Conservation (phyloP, 1,140 invertebrate genomes). For the Chrysoperla carnea region DNA sequence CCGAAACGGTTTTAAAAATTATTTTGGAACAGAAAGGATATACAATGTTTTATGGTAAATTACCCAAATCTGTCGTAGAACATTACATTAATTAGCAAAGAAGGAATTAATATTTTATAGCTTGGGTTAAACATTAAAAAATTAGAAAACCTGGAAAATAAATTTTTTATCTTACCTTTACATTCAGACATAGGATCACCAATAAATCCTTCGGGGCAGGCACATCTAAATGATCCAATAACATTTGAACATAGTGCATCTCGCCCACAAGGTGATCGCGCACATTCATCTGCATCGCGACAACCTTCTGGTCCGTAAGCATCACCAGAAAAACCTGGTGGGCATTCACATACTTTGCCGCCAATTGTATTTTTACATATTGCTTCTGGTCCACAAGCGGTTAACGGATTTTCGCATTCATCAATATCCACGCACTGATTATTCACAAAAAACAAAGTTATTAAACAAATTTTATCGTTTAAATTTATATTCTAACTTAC, state of each 20-base stretch:
- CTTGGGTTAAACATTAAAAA: too few relatives aligned
- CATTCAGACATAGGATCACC: slow-evolving; percentile 55
- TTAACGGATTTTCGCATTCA: slow-evolving; percentile 52
- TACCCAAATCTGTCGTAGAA: too few relatives aligned
- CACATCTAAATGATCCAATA: slow-evolving; percentile 53
- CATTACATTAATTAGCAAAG: too few relatives aligned
- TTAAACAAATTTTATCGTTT: background rate
- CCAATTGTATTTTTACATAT: slow-evolving; percentile 64
- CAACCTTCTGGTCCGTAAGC: slow-evolving; percentile 43
- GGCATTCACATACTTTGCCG: slow-evolving; percentile 65
- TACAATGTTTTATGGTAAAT: too few relatives aligned
- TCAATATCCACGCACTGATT: slow-evolving; percentile 63
- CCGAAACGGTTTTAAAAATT: too few relatives aligned
- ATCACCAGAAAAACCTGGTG: slow-evolving; percentile 59
- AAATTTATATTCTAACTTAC: slow-evolving; percentile 23
- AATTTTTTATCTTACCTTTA: slow-evolving; percentile 38
- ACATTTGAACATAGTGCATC: slow-evolving; percentile 54
- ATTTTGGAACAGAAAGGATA: too few relatives aligned
- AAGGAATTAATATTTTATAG: too few relatives aligned
- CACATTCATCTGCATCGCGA: slow-evolving; percentile 50
- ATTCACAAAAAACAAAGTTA: slow-evolving; percentile 3
- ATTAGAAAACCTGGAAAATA: too few relatives aligned
- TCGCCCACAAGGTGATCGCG: slow-evolving; percentile 44
- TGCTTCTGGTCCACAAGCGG: slow-evolving; percentile 61
- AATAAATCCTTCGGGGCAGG: slow-evolving; percentile 55